Percentiles rank a stretch among this genome's conserved stretches.
These are phyloP conservation scores for Enhydra lutris DNA, from an alignment of 2,113 vertebrate species.

Conservation along the genomic window DNA sequence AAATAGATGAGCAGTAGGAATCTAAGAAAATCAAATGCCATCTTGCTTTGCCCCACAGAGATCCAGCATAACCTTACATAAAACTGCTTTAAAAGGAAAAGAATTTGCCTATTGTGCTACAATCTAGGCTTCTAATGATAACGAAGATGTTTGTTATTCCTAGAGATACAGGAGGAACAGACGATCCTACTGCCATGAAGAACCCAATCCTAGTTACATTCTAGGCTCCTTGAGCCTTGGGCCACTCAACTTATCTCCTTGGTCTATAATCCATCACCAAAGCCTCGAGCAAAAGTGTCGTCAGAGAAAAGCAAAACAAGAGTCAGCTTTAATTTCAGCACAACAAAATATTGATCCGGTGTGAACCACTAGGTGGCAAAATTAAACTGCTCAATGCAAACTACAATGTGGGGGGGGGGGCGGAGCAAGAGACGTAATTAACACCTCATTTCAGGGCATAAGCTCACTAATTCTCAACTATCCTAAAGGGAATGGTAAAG, in stretches of 20 bases:
- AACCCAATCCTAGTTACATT: background rate
- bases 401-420: background rate
- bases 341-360: conserved; percentile 54
- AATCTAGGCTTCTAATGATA: background rate
- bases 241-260: background rate
- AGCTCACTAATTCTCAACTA: conserved; percentile 30
- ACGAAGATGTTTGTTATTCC: background rate
- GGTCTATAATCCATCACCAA: background rate
- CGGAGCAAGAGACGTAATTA: conserved; percentile 30
- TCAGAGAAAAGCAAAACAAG: conserved; percentile 11
- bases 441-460: conserved; percentile 44
- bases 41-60: background rate
- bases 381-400: conserved; percentile 65
- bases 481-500: conserved; percentile 27
- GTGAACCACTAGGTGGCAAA: conserved; percentile 84
- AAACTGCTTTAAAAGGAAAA: conserved; percentile 36
- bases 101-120: conserved; percentile 24
- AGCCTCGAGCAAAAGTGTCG: background rate
- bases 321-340: conserved; percentile 41
- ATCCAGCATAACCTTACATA: background rate
- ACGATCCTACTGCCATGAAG: background rate
- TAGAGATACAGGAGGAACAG: background rate
- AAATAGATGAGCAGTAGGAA: background rate
- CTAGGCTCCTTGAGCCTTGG: background rate
- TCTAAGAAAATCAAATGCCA: conserved; percentile 5